Evolutionary conservation across 92 coral and sea anemone species (phyloP), one percentile per base, ranked within the genome.

Genomic region (Paragorgia papillata): DNA sequence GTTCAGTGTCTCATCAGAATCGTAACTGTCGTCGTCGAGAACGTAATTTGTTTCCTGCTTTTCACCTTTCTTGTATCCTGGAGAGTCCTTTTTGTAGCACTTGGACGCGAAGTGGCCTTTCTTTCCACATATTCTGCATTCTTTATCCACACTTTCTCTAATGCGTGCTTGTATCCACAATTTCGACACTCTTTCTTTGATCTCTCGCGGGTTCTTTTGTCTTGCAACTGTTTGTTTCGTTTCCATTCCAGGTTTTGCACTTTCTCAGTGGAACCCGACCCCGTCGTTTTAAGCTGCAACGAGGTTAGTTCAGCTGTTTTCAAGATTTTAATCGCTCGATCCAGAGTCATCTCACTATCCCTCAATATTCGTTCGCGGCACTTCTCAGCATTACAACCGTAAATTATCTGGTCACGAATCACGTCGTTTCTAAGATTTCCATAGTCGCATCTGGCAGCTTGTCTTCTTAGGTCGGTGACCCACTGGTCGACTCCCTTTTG

Each of bases 281-380:
- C 53, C 53, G 15, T 46, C 14, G 53, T 46, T 46, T 7, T 46
- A 46, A 46, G 53, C 53, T 37, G 53, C 53, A 46, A 46, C n/a
- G n/a, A 15, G n/a, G 53, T 46, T 15, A 46, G 53, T 46, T 46
- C 53, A 15, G 53, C 53, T 15, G 53, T 46, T 46, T 46, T 46
- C 53, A 46, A 46, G 15, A 46, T n/a, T 46, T 46, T 46, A 15
- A 46, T 46, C n/a, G 53, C 53, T 15, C 53, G n/a, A 9, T 46
- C n/a, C 53, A 46, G 15, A 7, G 53, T 7, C 53, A 46, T 46
- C 53, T 46, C 53, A 15, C 53, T 10, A n/a, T 46, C 53, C 15
- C 53, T 15, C n/a, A 46, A 15, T n/a, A 46, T 46, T 46, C 53
- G 53, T 46, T 46, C n/a, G 53, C 53, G n/a, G n/a, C 53, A 46